Evolutionary conservation across 2,888 invertebrate genomes (phyloP), one percentile per base, ranked within the genome.

Genomic region (Tiliacea citrago): DNA sequence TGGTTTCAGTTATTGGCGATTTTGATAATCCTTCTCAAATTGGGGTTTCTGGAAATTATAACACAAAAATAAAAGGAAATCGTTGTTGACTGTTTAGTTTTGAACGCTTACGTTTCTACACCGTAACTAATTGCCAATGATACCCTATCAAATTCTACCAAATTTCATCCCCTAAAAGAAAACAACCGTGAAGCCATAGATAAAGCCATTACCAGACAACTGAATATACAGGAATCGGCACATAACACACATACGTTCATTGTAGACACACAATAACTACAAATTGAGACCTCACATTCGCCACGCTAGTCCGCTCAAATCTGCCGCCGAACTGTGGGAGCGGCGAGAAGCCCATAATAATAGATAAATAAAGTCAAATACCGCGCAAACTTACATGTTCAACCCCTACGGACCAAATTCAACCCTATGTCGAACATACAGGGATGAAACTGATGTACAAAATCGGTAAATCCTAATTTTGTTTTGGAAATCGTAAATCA

Each of bases 231-330:
- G 83, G 79, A 82, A 79, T 82, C 82, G 83, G 70, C 79, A 82
- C 82, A 82, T 82, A 83, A 79, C 82, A 86, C 80, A 86, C 77
- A 85, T 82, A 85, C 78, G 79, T 68, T 78, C 76, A 86, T 86
- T 86, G 89, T 87, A 81, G 86, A 78, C 89, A 89, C 91, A 96
- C 95, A 96, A 95, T 96, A 88, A 89, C 80, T 80, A 88, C 92
- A 95, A 95, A 96, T 95, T 95, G 95, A 95, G 94, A 94, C 91
- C 92, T 95, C 92, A 88, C 91, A 93, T 95, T 94, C 91, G 94
- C 88, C 89, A 94, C 93, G 94, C 94, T 92, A 92, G 90, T 91
- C 86, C 90, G 88, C 87, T 87, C 78, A 86, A 73, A 84, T 86
- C 87, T 85, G 86, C 84, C 86, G 84, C 82, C 89, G 90, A 89